phyloP scores from a whole-genome alignment of 2,888 invertebrate species.

The Sinelater perroti region DNA sequence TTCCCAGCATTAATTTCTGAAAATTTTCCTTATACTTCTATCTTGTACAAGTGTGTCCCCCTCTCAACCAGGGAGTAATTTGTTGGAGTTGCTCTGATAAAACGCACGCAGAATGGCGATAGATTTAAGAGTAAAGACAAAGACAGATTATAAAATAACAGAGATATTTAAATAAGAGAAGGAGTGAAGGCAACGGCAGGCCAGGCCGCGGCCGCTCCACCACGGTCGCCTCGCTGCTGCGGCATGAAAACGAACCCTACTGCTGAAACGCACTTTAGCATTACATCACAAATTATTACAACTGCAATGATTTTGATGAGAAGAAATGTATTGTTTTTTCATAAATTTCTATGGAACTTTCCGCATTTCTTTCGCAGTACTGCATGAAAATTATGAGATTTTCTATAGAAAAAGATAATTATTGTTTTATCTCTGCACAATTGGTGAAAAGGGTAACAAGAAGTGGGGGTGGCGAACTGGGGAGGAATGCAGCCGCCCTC shows the following conservation, averaged over 20 bases:
- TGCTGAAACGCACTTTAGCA: no score
- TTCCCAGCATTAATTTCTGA: slow-evolving; percentile 54
- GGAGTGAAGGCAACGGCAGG: slow-evolving; percentile 43
- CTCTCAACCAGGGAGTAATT: slow-evolving; percentile 55
- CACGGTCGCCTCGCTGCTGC: slow-evolving; percentile 20
- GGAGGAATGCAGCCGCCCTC: slow-evolving; percentile 32
- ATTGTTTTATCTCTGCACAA: no score
- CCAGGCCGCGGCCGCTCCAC: slow-evolving; percentile 36
- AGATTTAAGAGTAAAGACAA: slow-evolving; percentile 59
- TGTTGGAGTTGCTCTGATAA: slow-evolving; percentile 58
- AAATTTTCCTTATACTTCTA: slow-evolving; percentile 48
- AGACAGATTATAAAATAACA: slow-evolving; percentile 59
- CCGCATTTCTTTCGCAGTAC: no score
- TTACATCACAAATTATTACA: no score
- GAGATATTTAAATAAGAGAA: slow-evolving; percentile 57
- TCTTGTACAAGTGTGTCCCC: slow-evolving; percentile 41
- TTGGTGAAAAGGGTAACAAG: no score
- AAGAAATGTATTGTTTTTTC: no score
- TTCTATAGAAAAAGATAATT: no score
- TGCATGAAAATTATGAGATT: no score
- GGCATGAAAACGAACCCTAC: no score
- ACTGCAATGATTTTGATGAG: no score
- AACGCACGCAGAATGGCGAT: slow-evolving; percentile 61
- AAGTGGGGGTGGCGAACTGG: slow-evolving; percentile 12
- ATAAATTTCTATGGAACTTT: no score